Evolutionary conservation across 2,797 vertebrate genomes (phyloP).

Genomic region (Vespertilio murinus): DNA sequence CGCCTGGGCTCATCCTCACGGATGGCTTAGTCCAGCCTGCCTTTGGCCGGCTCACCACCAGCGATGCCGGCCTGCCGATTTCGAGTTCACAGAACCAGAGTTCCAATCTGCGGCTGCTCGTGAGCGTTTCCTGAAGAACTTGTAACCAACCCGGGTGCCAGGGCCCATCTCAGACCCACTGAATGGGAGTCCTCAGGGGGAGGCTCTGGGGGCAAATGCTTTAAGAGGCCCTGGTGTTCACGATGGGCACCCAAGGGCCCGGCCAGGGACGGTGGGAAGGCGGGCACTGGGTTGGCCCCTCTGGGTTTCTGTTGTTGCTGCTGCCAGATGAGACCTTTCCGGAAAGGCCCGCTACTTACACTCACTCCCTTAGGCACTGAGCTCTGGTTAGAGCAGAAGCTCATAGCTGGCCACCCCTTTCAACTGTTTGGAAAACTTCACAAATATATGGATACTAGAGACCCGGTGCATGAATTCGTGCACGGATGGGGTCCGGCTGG

Average conservation of each 20-base stretch:
- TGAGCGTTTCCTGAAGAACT: background rate
- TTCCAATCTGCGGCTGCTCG: background rate
- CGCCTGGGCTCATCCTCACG: rapidly evolving
- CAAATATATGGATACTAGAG: background rate
- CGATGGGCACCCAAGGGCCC: too few species aligned
- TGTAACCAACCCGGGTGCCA: background rate
- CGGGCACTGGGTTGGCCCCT: background rate
- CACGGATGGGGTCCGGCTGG: too few species aligned
- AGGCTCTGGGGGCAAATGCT: rapidly evolving
- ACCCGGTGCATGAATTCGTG: too few species aligned
- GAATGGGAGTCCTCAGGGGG: background rate
- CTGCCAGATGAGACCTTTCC: background rate
- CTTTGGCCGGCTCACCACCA: background rate
- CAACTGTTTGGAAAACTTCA: background rate
- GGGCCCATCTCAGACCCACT: background rate
- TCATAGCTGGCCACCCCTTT: background rate
- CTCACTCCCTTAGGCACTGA: background rate
- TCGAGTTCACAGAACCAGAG: background rate
- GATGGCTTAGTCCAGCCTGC: background rate
- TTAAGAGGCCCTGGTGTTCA: background rate
- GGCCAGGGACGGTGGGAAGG: background rate
- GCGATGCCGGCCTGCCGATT: background rate
- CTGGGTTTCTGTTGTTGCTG: background rate
- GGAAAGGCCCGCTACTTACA: background rate
- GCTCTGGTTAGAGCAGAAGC: background rate